phyloP scores from a whole-genome alignment of 2,797 vertebrate species.

The Australoheros facetus region DNA sequence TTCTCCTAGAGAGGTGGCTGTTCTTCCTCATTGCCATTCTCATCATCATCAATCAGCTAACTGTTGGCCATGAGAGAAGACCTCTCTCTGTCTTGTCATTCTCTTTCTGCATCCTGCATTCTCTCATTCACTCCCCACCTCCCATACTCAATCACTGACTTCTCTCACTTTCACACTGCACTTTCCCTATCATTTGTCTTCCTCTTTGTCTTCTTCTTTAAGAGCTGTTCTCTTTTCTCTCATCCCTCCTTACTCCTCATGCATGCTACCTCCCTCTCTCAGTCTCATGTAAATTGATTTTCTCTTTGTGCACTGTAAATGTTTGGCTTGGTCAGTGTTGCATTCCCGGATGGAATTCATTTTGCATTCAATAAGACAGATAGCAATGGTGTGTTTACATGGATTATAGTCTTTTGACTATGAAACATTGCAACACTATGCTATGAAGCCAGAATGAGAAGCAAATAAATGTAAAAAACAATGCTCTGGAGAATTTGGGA shows the following conservation, averaged over 20 bases:
- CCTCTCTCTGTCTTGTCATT: conserved; percentile 65
- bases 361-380: conserved; percentile 56
- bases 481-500: neutral
- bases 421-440: conserved; percentile 37
- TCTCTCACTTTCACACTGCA: conserved; percentile 60
- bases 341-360: conserved; percentile 58
- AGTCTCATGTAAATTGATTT: conserved; percentile 66
- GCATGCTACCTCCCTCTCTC: conserved; percentile 1
- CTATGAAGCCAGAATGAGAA: neutral
- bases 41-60: conserved; percentile 76
- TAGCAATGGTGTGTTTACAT: conserved; percentile 56
- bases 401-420: conserved; percentile 62
- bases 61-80: conserved; percentile 67
- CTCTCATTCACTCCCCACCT: conserved; percentile 48
- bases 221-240: conserved; percentile 26
- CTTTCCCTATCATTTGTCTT: conserved; percentile 61
- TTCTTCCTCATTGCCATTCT: conserved; percentile 75
- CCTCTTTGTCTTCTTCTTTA: conserved; percentile 56
- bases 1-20: conserved; percentile 37
- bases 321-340: conserved; percentile 64
- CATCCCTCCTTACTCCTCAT: neutral
- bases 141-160: conserved; percentile 63
- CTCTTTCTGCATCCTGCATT: conserved; percentile 65
- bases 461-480: conserved; percentile 28
- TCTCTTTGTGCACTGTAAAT: conserved; percentile 57